Base-by-base conservation (phyloP, 2,888 invertebrate species). In the Eupelmus urozonus region DNA sequence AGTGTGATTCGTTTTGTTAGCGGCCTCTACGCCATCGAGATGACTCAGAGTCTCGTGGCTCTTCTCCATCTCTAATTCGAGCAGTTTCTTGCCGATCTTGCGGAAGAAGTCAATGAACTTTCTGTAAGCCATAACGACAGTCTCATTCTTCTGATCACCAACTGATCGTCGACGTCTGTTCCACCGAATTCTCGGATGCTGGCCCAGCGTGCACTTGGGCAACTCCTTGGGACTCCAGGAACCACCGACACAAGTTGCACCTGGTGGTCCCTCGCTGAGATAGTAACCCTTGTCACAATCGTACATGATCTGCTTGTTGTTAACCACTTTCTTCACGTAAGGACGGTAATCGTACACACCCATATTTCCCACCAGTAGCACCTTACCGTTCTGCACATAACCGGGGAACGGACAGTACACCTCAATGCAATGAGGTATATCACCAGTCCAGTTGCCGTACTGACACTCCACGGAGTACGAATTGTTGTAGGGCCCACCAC, bases 341-440 rank as follows among this genome's bases (percentile, higher is more conserved):
- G 96, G 96, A 70, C 97, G 92, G 88, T 98, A 98, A 88, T 98
- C 97, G 88, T 98, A 98, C 51, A 97, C 92, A 0, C 98, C 98
- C 96, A 98, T 98, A 88, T 97, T 97, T 2, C 98, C 98, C 0
- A 98, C 97, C 0, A 98, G 91, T 2, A 98, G 91, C 0, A 98
- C 96, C 90, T 97, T 96, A 0, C 98, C 98, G 87, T 98, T 94
- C 79, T 94, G 92, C 55, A 98, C 94, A 82, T 94, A 94, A 0
- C 98, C 98, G 13, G 98, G 98, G 88, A 96, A 98, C 0, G 97
- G 96, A 86, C 98, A 98, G 87, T 95, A 97, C 0, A 97, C 96
- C 78, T 89, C 89, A 49, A 95, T 94, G 86, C 98, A 98, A 82
- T 93, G 93, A 0, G 98, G 98, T 4, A 94, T 93, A 73, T 95